Percentiles rank a stretch among this genome's conserved stretches.
These are phyloP conservation scores for Microdon myrmicae DNA, from an alignment of 2,888 invertebrate genomes.

Conservation along the genomic window DNA sequence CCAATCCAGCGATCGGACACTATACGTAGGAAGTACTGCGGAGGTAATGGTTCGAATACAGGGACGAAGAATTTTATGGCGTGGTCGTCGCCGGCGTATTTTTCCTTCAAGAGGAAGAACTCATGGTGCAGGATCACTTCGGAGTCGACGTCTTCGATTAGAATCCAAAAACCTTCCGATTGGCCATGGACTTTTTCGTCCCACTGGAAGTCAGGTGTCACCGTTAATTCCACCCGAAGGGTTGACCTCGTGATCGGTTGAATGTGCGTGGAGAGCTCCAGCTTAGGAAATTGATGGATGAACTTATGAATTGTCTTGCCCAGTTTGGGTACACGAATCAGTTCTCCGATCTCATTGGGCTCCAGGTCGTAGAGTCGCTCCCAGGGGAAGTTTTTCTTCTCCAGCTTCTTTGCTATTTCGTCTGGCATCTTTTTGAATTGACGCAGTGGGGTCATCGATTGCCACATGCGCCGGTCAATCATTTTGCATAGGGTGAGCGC, in stretches of 20 bases:
- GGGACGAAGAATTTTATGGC: slow-evolving; percentile 98
- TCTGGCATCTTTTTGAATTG: slow-evolving; percentile 98
- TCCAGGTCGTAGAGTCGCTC: slow-evolving; percentile 94
- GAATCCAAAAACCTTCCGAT: slow-evolving; percentile 88
- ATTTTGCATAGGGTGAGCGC: slow-evolving; percentile 96
- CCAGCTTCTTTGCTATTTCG: slow-evolving; percentile 95
- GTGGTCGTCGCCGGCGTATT: slow-evolving; percentile 95
- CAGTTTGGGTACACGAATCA: slow-evolving; percentile 66
- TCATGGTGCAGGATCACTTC: slow-evolving; percentile 95
- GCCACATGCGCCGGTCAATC: slow-evolving; percentile 99
- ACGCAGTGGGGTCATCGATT: slow-evolving; percentile 96
- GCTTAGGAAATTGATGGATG: slow-evolving; percentile 92
- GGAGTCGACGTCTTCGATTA: slow-evolving; percentile 88
- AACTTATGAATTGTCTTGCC: slow-evolving; percentile 91
- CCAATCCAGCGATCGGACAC: slow-evolving; percentile 94
- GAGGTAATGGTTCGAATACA: slow-evolving; percentile 97
- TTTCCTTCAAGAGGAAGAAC: slow-evolving; percentile 92
- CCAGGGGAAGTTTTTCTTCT: slow-evolving; percentile 97
- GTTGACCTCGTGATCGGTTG: slow-evolving; percentile 97
- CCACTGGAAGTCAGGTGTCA: slow-evolving; percentile 99
- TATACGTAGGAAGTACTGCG: slow-evolving; percentile 94
- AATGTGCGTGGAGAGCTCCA: slow-evolving; percentile 96
- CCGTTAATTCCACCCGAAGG: slow-evolving; percentile 92
- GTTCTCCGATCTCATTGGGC: slow-evolving; percentile 96
- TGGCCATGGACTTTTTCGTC: slow-evolving; percentile 90